Evolutionary conservation across 53 echinoderm and acorn worm genomes (phyloP), one percentile per base, ranked within the genome.

Genomic region (Antedon mediterranea): DNA sequence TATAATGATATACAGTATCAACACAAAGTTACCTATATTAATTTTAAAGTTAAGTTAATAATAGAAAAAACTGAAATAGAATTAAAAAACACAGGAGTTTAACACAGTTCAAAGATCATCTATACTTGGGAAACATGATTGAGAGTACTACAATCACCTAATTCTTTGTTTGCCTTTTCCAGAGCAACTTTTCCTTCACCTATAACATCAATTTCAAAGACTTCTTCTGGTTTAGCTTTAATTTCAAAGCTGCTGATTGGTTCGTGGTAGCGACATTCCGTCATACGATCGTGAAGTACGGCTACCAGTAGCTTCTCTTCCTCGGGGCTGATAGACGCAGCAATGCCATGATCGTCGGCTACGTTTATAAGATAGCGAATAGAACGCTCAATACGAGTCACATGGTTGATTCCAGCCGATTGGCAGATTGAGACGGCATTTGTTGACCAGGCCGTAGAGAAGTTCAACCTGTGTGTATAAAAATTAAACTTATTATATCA

Each of bases 381-480:
- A n/a, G n/a, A n/a, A n/a, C n/a, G n/a, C n/a, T n/a, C n/a, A n/a
- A n/a, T n/a, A n/a, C n/a, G n/a, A n/a, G n/a, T n/a, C n/a, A n/a
- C n/a, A n/a, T 84, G 83, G 30, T 44, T 18, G 43, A 95, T 78
- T 9, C 97, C 91, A 13, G 91, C 97, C 8, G 97, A 91, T 29
- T 84, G 91, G 79, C 97, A 95, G 87, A 95, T 95, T 15, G 97
- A 95, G 72, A 91, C 89, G 23, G 97, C 97, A 83, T 95, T 95
- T 33, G 97, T 95, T 15, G 97, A 95, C 97, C 97, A 95, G 29
- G 97, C 91, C 42, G 97, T 95, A 4, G 91, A 95, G 83, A 95
- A 91, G 42, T 95, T 95, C 28, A 95, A 82, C 75, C 97, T 95
- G 41, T n/a, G n/a, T n/a, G 5, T 27, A 31, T 31, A 28, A 73